Conservation (phyloP, 2,797 vertebrate genomes). For the Staurois parvus region DNA sequence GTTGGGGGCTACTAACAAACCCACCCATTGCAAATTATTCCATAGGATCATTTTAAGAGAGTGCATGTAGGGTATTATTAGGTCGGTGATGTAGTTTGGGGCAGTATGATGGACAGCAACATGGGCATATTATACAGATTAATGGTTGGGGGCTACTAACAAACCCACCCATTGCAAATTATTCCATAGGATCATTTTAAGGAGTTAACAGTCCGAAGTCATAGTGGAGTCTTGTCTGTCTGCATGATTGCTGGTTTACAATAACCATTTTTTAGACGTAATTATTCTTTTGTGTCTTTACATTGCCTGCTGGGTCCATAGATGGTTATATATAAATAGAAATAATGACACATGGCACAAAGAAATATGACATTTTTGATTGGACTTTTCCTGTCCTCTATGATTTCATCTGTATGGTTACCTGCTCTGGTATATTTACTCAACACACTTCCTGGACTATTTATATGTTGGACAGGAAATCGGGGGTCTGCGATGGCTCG, state of each 20-base stretch:
- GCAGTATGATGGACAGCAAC: no score
- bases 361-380: not conserved
- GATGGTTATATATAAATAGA: slow-evolving; percentile 46
- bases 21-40: not conserved
- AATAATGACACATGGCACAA: slow-evolving; percentile 37
- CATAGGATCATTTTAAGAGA: not conserved
- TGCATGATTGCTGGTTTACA: slow-evolving; percentile 15
- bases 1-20: not conserved
- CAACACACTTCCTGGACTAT: slow-evolving; percentile 34
- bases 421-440: slow-evolving; percentile 34
- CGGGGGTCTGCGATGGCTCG: slow-evolving; percentile 85
- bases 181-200: not conserved
- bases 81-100: no score
- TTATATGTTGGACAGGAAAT: slow-evolving; percentile 78
- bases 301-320: not conserved
- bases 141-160: not conserved
- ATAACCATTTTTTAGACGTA: slow-evolving; percentile 44
- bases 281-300: slow-evolving; percentile 10
- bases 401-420: slow-evolving; percentile 37
- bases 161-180: not conserved
- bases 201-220: not conserved
- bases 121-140: no score
- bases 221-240: not conserved
- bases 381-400: slow-evolving; percentile 18
- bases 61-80: no score